These are phyloP conservation scores for Oncopeltus fasciatus DNA, from an alignment of 1,140 invertebrate genomes.

Conservation along the genomic window DNA sequence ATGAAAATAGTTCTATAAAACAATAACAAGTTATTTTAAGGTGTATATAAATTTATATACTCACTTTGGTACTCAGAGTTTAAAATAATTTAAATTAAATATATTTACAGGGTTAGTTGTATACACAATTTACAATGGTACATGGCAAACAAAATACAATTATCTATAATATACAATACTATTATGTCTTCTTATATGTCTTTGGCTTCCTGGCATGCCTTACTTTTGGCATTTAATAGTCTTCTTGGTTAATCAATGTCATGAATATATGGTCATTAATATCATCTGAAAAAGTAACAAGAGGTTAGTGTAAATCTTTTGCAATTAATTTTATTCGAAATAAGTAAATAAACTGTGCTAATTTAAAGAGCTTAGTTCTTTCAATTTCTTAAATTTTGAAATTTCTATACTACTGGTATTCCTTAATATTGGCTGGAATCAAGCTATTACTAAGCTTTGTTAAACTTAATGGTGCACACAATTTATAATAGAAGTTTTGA, in stretches of 20 bases:
- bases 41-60: neutral
- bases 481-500: no score
- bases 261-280: slow-evolving; percentile 27
- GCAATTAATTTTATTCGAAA: no score
- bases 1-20: neutral
- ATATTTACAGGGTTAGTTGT: slow-evolving; percentile 6
- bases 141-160: slow-evolving; percentile 11
- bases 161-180: neutral
- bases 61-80: neutral
- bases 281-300: slow-evolving; percentile 24
- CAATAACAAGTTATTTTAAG: neutral
- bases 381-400: no score
- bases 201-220: neutral
- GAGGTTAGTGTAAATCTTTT: no score
- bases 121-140: slow-evolving; percentile 15
- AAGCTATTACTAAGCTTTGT: no score
- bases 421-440: no score
- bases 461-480: no score
- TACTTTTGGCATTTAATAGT: neutral
- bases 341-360: no score
- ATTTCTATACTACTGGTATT: no score
- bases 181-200: neutral
- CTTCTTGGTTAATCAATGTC: slow-evolving; percentile 9
- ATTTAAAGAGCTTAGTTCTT: no score
- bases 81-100: neutral